Percentiles rank a stretch among this genome's conserved stretches.
Evolutionary conservation across 1,140 invertebrate genomes (phyloP).

Genomic region (Bombus sylvicola): DNA sequence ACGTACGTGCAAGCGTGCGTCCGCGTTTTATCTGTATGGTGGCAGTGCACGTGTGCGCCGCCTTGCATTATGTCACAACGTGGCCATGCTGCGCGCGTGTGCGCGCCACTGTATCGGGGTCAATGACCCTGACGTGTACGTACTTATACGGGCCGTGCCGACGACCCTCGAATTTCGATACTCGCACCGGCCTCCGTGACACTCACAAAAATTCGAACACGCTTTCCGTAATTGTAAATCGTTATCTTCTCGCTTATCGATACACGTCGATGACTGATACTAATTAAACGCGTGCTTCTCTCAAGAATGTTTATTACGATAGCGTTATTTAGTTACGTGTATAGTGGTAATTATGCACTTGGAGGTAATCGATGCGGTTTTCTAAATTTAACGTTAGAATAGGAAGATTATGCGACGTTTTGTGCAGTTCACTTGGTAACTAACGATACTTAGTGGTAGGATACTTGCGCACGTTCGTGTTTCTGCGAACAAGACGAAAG

Average conservation of each 20-base stretch:
- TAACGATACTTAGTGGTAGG: too few relatives aligned
- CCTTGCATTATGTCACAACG: conserved; percentile 57
- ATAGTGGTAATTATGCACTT: not conserved
- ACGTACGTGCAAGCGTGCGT: conserved; percentile 1
- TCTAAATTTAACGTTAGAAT: not conserved
- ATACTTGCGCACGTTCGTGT: too few relatives aligned
- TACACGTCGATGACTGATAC: not conserved
- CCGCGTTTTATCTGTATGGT: not conserved
- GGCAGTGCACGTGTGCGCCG: conserved; percentile 28
- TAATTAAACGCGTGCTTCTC: not conserved
- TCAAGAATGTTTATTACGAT: not conserved
- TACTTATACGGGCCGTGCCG: conserved; percentile 69
- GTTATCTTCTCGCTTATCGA: not conserved
- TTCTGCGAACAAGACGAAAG: too few relatives aligned
- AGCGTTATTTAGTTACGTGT: too few relatives aligned
- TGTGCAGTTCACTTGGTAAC: not conserved
- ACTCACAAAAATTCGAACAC: conserved; percentile 47
- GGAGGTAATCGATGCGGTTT: not conserved
- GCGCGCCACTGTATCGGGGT: conserved; percentile 62
- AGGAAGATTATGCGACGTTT: not conserved
- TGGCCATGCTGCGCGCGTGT: conserved; percentile 6
- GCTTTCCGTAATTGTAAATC: not conserved
- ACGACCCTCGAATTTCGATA: conserved; percentile 66
- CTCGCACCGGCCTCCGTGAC: conserved; percentile 9
- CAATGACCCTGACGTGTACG: conserved; percentile 77